These are phyloP conservation scores for Automeris io DNA, from an alignment of 2,888 invertebrate genomes.

Conservation along the genomic window DNA sequence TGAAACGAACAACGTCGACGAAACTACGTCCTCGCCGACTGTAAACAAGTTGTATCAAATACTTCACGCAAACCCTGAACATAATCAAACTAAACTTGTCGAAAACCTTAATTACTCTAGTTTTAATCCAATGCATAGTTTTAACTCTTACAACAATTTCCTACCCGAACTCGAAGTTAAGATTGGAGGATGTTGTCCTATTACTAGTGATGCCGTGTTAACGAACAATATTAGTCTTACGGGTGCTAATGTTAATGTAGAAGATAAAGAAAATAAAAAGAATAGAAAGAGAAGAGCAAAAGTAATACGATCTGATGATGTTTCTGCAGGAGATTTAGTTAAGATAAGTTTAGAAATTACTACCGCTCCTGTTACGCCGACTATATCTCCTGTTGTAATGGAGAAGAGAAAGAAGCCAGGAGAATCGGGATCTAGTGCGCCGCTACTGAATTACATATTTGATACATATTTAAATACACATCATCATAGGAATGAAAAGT, in stretches of 20 bases:
- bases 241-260: constrained; percentile 37
- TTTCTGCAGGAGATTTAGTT: constrained; percentile 23
- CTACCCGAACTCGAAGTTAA: constrained; percentile 23
- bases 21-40: constrained; percentile 42
- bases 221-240: constrained; percentile 22
- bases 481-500: constrained; percentile 65
- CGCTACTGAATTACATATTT: constrained; percentile 66
- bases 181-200: constrained; percentile 32
- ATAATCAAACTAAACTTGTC: constrained; percentile 39
- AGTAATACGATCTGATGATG: constrained; percentile 30
- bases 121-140: constrained; percentile 34
- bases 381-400: constrained; percentile 29
- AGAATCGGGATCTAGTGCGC: constrained; percentile 63
- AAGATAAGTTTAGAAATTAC: constrained; percentile 26
- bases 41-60: constrained; percentile 65
- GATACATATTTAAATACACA: constrained; percentile 66
- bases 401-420: constrained; percentile 56
- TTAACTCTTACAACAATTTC: constrained; percentile 33
- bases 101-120: constrained; percentile 43
- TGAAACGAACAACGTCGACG: constrained; percentile 30
- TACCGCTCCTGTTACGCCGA: constrained; percentile 28
- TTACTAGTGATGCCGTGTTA: constrained; percentile 16
- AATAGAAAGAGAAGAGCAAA: constrained; percentile 49
- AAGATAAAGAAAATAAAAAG: constrained; percentile 26
- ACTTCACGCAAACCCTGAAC: constrained; percentile 43